A percentile compares a stretch with the other conserved stretches of the same genome.
Conservation (phyloP, 1,140 invertebrate genomes). For the Chironomus striatipennis region DNA sequence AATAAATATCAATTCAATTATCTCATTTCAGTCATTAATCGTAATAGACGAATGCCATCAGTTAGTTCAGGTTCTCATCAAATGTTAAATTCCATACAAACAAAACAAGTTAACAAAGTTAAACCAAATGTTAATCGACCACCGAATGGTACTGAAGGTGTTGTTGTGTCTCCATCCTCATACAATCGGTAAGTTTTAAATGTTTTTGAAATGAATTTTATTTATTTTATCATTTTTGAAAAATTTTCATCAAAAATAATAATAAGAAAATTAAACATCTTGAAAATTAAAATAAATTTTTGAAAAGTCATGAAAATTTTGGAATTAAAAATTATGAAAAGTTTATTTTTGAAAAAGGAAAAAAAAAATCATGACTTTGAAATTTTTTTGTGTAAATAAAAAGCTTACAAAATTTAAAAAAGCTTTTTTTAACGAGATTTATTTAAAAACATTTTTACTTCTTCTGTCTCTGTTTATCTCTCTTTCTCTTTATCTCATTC, state of each 20-base stretch:
- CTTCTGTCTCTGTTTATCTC: too few species aligned
- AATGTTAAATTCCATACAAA: conserved; percentile 59
- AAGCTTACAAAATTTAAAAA: too few species aligned
- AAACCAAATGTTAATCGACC: conserved; percentile 72
- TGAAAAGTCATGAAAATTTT: too few species aligned
- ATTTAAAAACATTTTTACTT: too few species aligned
- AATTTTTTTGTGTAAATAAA: too few species aligned
- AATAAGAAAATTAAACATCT: too few species aligned
- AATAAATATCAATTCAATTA: conserved; percentile 24
- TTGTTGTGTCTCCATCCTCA: conserved; percentile 42
- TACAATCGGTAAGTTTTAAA: conserved; percentile 39
- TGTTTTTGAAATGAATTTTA: not conserved
- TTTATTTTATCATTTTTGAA: not conserved
- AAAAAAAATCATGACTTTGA: too few species aligned
- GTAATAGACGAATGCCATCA: conserved; percentile 63
- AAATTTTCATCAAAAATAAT: not conserved
- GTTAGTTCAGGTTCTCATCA: conserved; percentile 51
- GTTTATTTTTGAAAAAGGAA: too few species aligned
- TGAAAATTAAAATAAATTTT: too few species aligned
- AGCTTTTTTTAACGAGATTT: too few species aligned
- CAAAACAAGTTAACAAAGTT: conserved; percentile 77
- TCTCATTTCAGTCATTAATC: conserved; percentile 51
- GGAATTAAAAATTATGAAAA: too few species aligned
- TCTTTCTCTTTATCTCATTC: not conserved
- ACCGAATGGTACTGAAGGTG: conserved; percentile 47